phyloP scores from a whole-genome alignment of 2,797 vertebrate genomes.

The Gymnocypris eckloni region DNA sequence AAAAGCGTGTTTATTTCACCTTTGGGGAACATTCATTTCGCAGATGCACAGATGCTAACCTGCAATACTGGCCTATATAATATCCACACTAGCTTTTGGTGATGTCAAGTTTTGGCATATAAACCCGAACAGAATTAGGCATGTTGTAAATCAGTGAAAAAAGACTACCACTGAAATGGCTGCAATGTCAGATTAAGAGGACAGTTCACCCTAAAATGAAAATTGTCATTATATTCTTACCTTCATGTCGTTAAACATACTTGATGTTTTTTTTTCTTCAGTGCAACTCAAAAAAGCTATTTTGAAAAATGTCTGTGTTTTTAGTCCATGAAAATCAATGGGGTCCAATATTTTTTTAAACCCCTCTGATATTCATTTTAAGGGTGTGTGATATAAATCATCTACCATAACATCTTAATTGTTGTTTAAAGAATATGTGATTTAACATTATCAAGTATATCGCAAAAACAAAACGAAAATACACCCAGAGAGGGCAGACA shows the following conservation, averaged over 20 bases:
- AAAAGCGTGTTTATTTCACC: conserved; percentile 36
- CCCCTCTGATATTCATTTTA: background rate
- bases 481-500: background rate
- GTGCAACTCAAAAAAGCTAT: no score
- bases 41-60: conserved; percentile 3
- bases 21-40: conserved; percentile 32
- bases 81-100: background rate
- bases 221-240: background rate
- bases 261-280: background rate
- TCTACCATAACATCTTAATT: background rate
- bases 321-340: background rate
- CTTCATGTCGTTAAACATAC: background rate
- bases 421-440: background rate
- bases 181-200: background rate
- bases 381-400: background rate
- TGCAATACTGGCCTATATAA: conserved; percentile 8
- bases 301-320: background rate
- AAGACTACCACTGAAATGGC: background rate
- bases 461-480: background rate
- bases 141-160: background rate
- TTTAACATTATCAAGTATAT: background rate
- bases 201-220: background rate
- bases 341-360: background rate
- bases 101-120: background rate
- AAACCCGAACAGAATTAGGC: background rate